Base-by-base conservation (phyloP, 2,888 invertebrate species). In the Chymomyza amoena region DNA sequence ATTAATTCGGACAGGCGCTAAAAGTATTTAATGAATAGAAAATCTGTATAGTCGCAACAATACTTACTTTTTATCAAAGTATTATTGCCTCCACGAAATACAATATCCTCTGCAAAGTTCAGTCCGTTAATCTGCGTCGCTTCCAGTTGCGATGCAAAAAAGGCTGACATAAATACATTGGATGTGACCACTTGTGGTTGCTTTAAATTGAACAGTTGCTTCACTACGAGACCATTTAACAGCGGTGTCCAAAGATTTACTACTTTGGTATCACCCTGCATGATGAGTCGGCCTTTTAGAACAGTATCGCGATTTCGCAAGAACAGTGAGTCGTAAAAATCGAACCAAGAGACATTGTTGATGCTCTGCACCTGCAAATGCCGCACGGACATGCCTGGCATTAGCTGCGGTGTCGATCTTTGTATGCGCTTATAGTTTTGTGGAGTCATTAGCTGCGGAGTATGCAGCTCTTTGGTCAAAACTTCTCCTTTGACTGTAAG, bases 1-100 rank as follows among this genome's bases (percentile, higher is more conserved):
- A 52, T 85, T 61, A 4, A 91, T 89, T 45, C 78, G 76, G 2
- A 91, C 90, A 15, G 91, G 90, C 18, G 90, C 91, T 91, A 45
- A 20, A 65, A 45, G n/a, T 57, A 68, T 4, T n/a, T 32, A 66
- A 57, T 4, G 16, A 20, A 45, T 20, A 57, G 2, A 50, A 32
- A 1, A 25, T 25, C 3, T 7, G 20, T 18, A 7, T 32, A 20
- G 50, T 16, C 2, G 18, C 2, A 56, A 54, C 2, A 56, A 16
- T 18, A 79, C 81, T 80, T 70, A 90, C 90, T 78, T 66, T 87
- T 80, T 4, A 91, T 84, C 25, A 81, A 61, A 15, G 80, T 80
- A 9, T 88, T 73, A 5, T 70, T 73, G n/a, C 61, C 52, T 2
- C 87, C 89, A 28, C 85, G 86, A 20, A 85, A 87, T 0, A 90